These are phyloP conservation scores for Callipepla californica DNA, from an alignment of 2,113 vertebrate species.

Conservation along the genomic window DNA sequence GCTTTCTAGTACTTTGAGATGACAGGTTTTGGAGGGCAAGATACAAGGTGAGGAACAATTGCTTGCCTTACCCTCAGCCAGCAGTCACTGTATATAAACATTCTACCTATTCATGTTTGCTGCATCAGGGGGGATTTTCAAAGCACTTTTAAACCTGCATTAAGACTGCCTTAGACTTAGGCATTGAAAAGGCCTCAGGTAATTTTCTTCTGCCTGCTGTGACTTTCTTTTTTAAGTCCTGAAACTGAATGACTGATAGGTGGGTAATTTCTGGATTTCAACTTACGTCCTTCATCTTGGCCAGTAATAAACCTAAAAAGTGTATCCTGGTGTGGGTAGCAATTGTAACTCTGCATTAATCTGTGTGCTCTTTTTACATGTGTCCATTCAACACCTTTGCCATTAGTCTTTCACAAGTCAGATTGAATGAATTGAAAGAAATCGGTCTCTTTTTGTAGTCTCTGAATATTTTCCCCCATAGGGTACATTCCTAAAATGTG, in stretches of 20 bases:
- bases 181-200: neutral
- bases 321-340: neutral
- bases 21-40: conserved; percentile 39
- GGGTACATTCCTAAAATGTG: neutral
- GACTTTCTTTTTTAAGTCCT: conserved; percentile 29
- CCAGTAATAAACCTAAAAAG: conserved; percentile 23
- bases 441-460: conserved; percentile 30
- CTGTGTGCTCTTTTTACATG: neutral
- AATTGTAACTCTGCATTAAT: neutral
- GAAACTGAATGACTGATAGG: neutral
- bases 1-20: conserved; percentile 18
- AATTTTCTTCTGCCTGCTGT: conserved; percentile 34
- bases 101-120: conserved; percentile 21
- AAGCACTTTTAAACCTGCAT: neutral
- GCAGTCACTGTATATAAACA: conserved; percentile 42
- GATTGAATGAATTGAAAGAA: neutral
- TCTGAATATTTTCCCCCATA: neutral
- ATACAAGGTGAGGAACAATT: conserved; percentile 45
- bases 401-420: conserved; percentile 32
- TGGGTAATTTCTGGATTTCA: conserved; percentile 23
- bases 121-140: neutral
- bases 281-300: neutral
- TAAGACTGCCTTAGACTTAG: conserved; percentile 19
- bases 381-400: conserved; percentile 8
- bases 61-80: conserved; percentile 21